A percentile compares a stretch with the other conserved stretches of the same genome.
phyloP scores from a whole-genome alignment of 2,888 invertebrate species.

The Drosophila anceps region DNA sequence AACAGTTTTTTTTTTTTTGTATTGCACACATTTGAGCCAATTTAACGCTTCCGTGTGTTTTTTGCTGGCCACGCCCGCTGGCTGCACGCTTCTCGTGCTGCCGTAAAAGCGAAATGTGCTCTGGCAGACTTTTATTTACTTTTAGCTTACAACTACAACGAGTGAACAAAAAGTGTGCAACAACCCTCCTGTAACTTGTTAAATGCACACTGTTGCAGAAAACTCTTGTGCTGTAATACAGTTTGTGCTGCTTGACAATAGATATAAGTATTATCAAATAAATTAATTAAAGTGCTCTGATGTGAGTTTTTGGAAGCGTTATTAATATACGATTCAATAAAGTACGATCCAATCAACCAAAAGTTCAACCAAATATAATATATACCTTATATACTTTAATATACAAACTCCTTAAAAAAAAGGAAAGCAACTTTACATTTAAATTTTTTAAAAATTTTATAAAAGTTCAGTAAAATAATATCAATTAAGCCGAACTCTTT shows the following conservation, averaged over 20 bases:
- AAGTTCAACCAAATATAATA: too few relatives aligned
- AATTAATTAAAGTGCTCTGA: background rate
- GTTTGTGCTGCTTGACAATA: background rate
- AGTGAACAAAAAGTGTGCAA: background rate
- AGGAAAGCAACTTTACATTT: too few relatives aligned
- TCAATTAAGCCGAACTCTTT: background rate
- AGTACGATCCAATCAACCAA: background rate
- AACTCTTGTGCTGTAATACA: background rate
- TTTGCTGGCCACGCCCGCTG: constrained; percentile 54
- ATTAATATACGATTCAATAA: too few relatives aligned
- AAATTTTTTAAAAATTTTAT: background rate
- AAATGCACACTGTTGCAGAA: constrained; percentile 13
- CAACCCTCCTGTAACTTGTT: background rate
- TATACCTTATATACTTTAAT: too few relatives aligned
- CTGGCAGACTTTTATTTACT: constrained; percentile 28
- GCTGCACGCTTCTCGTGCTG: background rate
- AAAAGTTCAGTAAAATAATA: background rate
- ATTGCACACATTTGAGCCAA: constrained; percentile 59
- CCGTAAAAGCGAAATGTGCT: constrained; percentile 23
- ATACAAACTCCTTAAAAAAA: too few relatives aligned
- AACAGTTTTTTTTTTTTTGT: constrained; percentile 1
- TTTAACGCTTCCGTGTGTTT: constrained; percentile 70
- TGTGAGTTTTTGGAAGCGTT: too few relatives aligned
- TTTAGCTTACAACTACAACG: constrained; percentile 3
- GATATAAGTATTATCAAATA: background rate